phyloP scores from a whole-genome alignment of 2,113 vertebrate genomes.

The Albula glossodonta region DNA sequence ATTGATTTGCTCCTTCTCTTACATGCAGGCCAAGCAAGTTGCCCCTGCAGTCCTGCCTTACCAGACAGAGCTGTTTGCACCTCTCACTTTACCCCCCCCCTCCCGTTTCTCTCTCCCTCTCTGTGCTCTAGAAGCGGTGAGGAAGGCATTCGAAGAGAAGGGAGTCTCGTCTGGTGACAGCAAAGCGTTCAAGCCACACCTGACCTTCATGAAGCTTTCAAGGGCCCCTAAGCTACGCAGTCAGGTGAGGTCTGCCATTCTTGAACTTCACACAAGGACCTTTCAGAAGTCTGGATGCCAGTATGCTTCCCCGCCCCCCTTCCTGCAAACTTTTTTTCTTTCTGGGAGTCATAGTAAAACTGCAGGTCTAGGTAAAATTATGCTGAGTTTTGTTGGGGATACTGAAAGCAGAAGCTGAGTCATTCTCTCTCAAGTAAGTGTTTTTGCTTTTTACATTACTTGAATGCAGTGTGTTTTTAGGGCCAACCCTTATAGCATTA shows the following conservation, averaged over 20 bases:
- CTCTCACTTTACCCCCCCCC: conserved; percentile 57
- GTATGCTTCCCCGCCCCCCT: background rate
- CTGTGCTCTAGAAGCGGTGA: conserved; percentile 73
- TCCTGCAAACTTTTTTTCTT: background rate
- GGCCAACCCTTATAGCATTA: background rate
- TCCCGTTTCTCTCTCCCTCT: conserved; percentile 37
- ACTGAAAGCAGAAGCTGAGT: conserved; percentile 7
- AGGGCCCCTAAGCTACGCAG: conserved; percentile 78
- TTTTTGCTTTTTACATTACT: background rate
- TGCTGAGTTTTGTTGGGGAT: background rate
- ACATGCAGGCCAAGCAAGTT: conserved; percentile 23
- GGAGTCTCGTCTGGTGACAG: conserved; percentile 76
- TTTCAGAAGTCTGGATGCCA: background rate
- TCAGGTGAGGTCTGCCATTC: conserved; percentile 67
- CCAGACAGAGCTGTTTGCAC: conserved; percentile 22
- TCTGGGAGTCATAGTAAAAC: background rate
- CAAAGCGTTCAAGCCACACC: conserved; percentile 84
- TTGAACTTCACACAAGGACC: no score
- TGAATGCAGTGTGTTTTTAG: background rate
- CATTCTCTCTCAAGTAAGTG: conserved; percentile 2
- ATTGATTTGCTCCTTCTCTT: conserved; percentile 73
- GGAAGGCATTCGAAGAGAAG: conserved; percentile 79
- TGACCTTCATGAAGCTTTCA: conserved; percentile 96
- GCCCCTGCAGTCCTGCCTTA: conserved; percentile 37
- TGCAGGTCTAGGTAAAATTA: background rate